Evolutionary conservation across 2,888 invertebrate species (phyloP).

Genomic region (Diaphora mendica): DNA sequence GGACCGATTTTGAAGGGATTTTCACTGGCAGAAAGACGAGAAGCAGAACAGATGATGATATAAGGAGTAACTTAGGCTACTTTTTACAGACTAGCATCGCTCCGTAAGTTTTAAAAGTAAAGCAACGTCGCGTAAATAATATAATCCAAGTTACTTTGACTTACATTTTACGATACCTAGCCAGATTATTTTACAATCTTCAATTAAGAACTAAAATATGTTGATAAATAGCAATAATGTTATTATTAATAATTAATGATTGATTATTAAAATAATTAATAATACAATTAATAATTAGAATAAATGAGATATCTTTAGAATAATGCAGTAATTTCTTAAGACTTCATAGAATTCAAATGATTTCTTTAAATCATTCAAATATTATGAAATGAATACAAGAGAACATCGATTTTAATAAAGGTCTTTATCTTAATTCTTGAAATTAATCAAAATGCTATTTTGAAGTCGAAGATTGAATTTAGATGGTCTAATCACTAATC

Average conservation of each 20-base stretch:
- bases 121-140: no score
- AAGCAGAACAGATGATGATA: no score
- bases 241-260: no score
- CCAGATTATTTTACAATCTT: not conserved
- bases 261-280: no score
- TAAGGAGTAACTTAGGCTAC: no score
- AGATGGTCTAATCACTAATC: not conserved
- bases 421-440: not conserved
- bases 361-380: not conserved
- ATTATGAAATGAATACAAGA: not conserved
- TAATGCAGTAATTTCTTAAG: not conserved
- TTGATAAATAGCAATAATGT: not conserved
- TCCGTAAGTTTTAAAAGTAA: no score
- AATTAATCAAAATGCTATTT: not conserved
- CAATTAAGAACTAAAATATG: not conserved
- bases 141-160: no score
- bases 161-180: no score
- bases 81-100: no score
- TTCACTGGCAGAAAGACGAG: no score
- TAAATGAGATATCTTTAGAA: not conserved
- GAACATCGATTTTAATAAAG: not conserved
- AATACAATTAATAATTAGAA: no score
- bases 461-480: not conserved
- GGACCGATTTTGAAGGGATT: no score
- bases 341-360: not conserved